Base-by-base conservation (phyloP, 2,113 vertebrate genomes). In the Chlorocebus sabaeus region DNA sequence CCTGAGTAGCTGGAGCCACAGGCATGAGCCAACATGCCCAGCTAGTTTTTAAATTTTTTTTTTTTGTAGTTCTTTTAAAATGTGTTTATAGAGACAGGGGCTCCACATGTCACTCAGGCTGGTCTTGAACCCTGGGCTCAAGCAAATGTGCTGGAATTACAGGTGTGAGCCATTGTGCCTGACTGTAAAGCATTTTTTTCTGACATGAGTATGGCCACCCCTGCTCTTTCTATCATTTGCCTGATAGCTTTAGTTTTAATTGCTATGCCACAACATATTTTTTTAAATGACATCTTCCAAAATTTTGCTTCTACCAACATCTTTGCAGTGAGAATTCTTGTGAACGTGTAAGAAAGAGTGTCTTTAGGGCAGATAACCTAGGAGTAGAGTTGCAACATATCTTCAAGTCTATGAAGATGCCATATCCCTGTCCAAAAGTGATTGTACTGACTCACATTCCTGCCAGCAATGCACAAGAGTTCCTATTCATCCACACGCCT, bases 171-270 rank as follows among this genome's bases (percentile, higher is more conserved):
- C 67, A 68, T 30, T 68, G 67, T 18, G 67, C 14, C 32, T 35
- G 32, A 17, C 32, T 17, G 61, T 64, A 64, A 64, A 64, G 27
- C 61, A 14, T 32, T 64, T 64, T 32, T 30, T 64, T 64, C 61
- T 30, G 27, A 64, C 61, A 64, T 30, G 61, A 64, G 27, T 64
- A 64, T 32, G 61, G 27, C 12, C 61, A 64, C 5, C 61, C 27
- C 61, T 64, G 27, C 12, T 64, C 5, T 64, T 30, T 30, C 27
- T 64, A 32, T 32, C 27, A 64, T 64, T 64, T 64, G 61, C 61
- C 61, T 64, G 61, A 64, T 79, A 84, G n/a, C 45, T 30, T 48
- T 90, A 72, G 43, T 95, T 95, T 96, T 80, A 86, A 72, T 52
- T 89, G 35, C 67, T 73, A 14, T 40, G 52, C 70, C 48, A 30